A percentile compares a stretch with the other conserved stretches of the same genome.
Conservation (phyloP, 2,113 vertebrate genomes). For the Fulica atra region DNA sequence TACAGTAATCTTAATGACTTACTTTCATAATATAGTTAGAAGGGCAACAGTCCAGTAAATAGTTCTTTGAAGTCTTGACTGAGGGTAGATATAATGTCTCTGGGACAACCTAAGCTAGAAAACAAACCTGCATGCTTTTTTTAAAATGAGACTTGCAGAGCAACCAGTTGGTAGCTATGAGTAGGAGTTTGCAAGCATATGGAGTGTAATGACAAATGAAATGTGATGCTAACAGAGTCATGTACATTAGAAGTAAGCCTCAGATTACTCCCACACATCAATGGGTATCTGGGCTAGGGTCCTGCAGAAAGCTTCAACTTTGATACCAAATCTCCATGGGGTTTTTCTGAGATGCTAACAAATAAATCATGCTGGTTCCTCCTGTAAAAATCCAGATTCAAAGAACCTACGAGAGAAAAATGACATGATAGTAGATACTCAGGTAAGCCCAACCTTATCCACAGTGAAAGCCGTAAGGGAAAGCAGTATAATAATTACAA, state of each 20-base stretch:
- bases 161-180: conserved; percentile 42
- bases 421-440: neutral
- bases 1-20: neutral
- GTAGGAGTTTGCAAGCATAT: conserved; percentile 54
- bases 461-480: neutral
- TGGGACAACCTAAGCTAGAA: neutral
- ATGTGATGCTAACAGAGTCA: neutral
- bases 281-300: neutral
- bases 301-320: neutral
- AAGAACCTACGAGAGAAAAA: neutral
- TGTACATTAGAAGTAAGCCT: neutral
- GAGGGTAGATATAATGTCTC: neutral
- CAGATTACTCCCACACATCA: neutral
- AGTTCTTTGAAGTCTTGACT: neutral
- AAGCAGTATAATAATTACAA: neutral
- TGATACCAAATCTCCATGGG: neutral
- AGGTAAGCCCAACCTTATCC: neutral
- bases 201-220: conserved; percentile 28
- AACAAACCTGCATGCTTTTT: neutral
- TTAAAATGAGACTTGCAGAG: neutral
- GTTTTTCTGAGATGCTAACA: neutral
- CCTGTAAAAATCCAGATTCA: neutral
- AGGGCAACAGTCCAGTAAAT: neutral
- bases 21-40: neutral
- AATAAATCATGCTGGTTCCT: neutral